Evolutionary conservation across 1,140 invertebrate genomes (phyloP), one percentile per base, ranked within the genome.

Genomic region (Plectus sambesii): DNA sequence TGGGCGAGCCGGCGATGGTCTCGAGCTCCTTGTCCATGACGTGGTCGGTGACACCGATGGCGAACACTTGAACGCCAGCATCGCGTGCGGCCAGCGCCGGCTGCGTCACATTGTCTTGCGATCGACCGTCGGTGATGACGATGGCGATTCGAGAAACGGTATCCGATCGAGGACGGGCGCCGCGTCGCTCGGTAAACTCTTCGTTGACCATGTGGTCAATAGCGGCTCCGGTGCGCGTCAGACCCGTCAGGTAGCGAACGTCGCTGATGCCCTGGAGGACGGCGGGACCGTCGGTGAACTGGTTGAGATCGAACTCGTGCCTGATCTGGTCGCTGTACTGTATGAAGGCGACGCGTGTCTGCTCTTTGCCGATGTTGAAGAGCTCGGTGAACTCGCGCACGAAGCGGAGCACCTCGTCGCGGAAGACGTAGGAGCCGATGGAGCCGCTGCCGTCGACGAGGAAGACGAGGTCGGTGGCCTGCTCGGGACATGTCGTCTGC

Each of bases 121-220:
- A 69, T 29, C 64, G 42, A 27, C 20, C 63, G 30, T 33, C 30
- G n/a, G n/a, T n/a, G n/a, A n/a, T 53, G 37, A 67, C 62, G 42
- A 67, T 67, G 20, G 64, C 64, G 5, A 67, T 67, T 22, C 67
- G 50, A 25, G 56, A 56, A 29, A 66, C 60, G 65, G 44, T 67
- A 65, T 17, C 66, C 69, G 6, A 67, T 5, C 51, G 25, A 3
- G 64, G 66, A 30, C 64, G 55, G 23, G 64, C 64, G 15, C 64
- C 64, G 22, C 64, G 55, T 38, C 66, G 47, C 47, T 69, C 61
- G 19, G 63, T 40, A 47, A 67, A 67, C 4, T 61, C 64, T 49
- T 66, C 66, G n/a, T 49, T 47, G 2, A 67, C 66, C 59, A 67
- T 68, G 47, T 67, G 66, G 40, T 67, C 52, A 30, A 67, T 67